Conservation (phyloP, 2,113 vertebrate genomes). For the Atractosteus spatula region DNA sequence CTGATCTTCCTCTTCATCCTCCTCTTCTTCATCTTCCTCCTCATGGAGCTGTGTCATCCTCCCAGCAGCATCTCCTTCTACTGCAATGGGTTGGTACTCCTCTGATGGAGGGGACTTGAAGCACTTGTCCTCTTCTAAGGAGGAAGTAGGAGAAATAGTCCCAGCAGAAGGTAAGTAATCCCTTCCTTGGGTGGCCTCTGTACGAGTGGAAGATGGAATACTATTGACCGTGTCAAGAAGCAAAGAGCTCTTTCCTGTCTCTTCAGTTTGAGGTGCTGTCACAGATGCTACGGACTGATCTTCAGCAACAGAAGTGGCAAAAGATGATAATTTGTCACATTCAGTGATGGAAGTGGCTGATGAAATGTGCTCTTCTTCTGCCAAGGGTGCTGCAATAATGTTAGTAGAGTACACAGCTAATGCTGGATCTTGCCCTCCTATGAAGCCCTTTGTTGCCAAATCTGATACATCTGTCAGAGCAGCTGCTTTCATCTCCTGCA, state of each 20-base stretch:
- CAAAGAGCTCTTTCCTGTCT: conserved; percentile 83
- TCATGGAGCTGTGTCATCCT: conserved; percentile 55
- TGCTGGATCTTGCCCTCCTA: conserved; percentile 68
- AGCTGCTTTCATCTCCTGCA: conserved; percentile 65
- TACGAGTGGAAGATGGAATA: conserved; percentile 74
- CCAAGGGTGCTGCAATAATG: conserved; percentile 87
- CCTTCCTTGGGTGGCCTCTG: conserved; percentile 85
- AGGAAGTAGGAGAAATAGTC: conserved; percentile 95
- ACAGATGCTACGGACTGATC: conserved; percentile 91
- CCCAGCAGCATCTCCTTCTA: conserved; percentile 67
- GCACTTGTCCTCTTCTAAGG: conserved; percentile 92
- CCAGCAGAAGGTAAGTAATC: conserved; percentile 92
- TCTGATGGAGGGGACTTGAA: conserved; percentile 94
- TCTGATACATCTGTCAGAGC: conserved; percentile 50
- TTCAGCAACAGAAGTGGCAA: conserved; percentile 91
- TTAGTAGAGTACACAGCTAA: conserved; percentile 79
- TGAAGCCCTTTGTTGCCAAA: conserved; percentile 67
- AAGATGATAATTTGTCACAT: conserved; percentile 94
- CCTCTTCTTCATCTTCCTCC: conserved; percentile 78
- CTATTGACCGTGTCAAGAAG: conserved; percentile 84
- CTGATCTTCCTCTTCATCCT: conserved; percentile 76
- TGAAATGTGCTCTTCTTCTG: conserved; percentile 94
- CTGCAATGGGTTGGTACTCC: conserved; percentile 74
- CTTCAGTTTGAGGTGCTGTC: conserved; percentile 90
- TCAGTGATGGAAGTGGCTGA: conserved; percentile 97